These are phyloP conservation scores for Pachymerium ferrugineum DNA, from an alignment of 2,888 invertebrate species.

Conservation along the genomic window DNA sequence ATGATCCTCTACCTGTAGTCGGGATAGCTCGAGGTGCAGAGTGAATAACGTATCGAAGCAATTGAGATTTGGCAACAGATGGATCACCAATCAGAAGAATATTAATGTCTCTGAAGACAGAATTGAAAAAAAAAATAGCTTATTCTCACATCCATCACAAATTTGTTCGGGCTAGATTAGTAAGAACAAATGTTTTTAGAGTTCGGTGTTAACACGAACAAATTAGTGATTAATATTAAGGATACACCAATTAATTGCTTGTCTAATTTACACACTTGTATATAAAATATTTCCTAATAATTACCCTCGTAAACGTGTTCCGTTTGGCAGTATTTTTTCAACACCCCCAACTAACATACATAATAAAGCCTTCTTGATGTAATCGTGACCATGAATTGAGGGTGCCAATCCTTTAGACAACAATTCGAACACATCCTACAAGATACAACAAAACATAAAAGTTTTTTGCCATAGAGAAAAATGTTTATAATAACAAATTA, in stretches of 20 bases:
- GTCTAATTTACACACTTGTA: no score
- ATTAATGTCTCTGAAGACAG: conserved; percentile 64
- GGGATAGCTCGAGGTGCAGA: conserved; percentile 94
- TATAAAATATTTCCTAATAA: conserved; percentile 35
- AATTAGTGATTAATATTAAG: no score
- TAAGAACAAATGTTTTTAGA: no score
- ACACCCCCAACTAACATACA: conserved; percentile 90
- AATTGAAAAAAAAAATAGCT: background rate
- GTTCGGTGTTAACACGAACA: no score
- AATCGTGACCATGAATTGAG: conserved; percentile 95
- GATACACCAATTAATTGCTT: no score
- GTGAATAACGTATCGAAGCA: conserved; percentile 83
- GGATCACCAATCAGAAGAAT: conserved; percentile 95
- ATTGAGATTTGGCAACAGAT: conserved; percentile 96
- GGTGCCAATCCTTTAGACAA: conserved; percentile 90
- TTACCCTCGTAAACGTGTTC: conserved; percentile 81
- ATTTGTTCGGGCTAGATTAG: background rate
- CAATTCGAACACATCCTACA: conserved; percentile 73
- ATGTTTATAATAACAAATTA: no score
- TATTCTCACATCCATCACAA: no score
- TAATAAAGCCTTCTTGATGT: conserved; percentile 91
- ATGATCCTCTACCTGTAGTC: conserved; percentile 95
- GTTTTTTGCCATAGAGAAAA: background rate
- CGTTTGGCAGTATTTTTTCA: conserved; percentile 87
- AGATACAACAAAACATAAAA: background rate